Conservation (phyloP, 1,140 invertebrate species). For the Cyrtorhinus lividipennis region DNA sequence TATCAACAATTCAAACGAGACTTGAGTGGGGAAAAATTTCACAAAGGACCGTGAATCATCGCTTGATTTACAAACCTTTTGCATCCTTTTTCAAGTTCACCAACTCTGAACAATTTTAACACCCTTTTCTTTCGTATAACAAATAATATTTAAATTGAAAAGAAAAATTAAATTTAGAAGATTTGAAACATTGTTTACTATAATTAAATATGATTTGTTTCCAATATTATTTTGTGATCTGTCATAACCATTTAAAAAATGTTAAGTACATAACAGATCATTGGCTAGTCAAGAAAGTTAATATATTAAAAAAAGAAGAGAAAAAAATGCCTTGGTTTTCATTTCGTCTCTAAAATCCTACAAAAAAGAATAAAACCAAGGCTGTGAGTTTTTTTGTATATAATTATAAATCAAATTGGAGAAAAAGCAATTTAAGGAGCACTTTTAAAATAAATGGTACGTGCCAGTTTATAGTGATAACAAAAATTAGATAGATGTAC, state of each 20-base stretch:
- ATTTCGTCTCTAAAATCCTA: slow-evolving; percentile 2
- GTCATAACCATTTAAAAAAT: background rate
- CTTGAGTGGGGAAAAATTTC: no score
- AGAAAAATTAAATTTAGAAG: background rate
- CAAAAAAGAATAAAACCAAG: background rate
- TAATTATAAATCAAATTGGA: background rate
- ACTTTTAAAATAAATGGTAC: background rate
- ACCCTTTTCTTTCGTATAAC: background rate
- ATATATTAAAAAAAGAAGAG: background rate
- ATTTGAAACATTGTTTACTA: background rate
- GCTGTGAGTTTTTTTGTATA: slow-evolving; percentile 7
- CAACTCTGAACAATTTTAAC: background rate
- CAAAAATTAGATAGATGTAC: background rate
- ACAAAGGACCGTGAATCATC: no score
- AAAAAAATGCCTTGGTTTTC: slow-evolving; percentile 4
- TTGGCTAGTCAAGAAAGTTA: background rate
- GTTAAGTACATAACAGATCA: background rate
- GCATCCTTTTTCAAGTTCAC: no score
- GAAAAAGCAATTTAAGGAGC: background rate
- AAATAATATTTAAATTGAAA: background rate
- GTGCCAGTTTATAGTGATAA: slow-evolving; percentile 6
- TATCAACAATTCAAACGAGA: background rate
- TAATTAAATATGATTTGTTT: background rate
- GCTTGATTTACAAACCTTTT: no score
- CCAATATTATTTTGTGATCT: background rate